These are phyloP conservation scores for Ancistrus triradiatus DNA, from an alignment of 2,113 vertebrate genomes.

Conservation along the genomic window DNA sequence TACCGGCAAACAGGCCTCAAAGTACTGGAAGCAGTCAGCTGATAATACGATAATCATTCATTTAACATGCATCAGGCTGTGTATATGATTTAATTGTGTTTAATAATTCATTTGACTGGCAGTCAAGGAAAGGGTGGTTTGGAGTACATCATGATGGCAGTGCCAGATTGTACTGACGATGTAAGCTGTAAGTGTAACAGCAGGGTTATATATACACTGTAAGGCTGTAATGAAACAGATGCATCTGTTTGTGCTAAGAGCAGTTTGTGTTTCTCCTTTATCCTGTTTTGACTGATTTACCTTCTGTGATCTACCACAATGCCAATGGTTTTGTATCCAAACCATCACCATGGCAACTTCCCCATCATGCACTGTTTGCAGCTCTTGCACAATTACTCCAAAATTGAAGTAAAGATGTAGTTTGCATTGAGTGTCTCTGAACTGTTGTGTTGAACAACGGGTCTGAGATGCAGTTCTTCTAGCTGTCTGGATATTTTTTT, in stretches of 20 bases:
- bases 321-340: slow-evolving; percentile 6
- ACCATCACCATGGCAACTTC: slow-evolving; percentile 39
- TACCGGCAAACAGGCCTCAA: not conserved
- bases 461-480: not conserved
- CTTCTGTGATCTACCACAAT: not conserved
- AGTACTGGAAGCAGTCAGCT: not conserved
- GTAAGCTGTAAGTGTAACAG: not conserved
- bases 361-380: not conserved
- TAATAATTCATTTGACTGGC: not conserved
- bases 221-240: slow-evolving; percentile 1
- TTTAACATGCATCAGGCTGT: slow-evolving; percentile 5
- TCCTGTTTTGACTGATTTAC: not conserved
- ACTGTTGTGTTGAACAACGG: not conserved
- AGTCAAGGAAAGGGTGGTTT: not conserved
- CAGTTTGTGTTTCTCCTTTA: not conserved
- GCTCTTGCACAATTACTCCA: slow-evolving; percentile 1
- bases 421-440: slow-evolving; percentile 3
- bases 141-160: not conserved
- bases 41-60: slow-evolving; percentile 9
- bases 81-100: not conserved
- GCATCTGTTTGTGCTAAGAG: not conserved
- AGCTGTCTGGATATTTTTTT: not conserved
- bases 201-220: not conserved
- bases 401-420: not conserved
- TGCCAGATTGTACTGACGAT: not conserved